A percentile compares a stretch with the other conserved stretches of the same genome.
Conservation (phyloP, 2,888 invertebrate genomes). For the Drosophila tanythrix region DNA sequence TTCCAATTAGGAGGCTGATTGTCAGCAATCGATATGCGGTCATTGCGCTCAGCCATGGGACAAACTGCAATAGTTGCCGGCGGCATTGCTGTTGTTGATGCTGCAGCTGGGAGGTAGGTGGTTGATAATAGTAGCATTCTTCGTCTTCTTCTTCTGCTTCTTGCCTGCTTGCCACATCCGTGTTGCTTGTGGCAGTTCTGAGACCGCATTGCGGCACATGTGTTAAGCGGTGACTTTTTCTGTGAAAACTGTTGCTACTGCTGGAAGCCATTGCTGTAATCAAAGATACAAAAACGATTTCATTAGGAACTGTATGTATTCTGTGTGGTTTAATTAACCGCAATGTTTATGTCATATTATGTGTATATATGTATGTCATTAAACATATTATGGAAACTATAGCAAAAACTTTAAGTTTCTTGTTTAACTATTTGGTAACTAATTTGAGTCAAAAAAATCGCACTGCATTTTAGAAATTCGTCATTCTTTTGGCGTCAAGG, state of each 20-base stretch:
- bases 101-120: slow-evolving; percentile 66
- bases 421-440: background rate
- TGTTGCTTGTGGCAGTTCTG: slow-evolving; percentile 57
- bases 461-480: background rate
- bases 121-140: slow-evolving; percentile 75
- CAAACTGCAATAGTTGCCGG: slow-evolving; percentile 56
- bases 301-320: slow-evolving; percentile 14
- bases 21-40: slow-evolving; percentile 83
- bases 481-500: background rate
- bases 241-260: slow-evolving; percentile 68
- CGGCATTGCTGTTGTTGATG: slow-evolving; percentile 43
- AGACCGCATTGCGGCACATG: slow-evolving; percentile 72
- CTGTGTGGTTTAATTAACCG: slow-evolving; percentile 1
- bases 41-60: slow-evolving; percentile 73
- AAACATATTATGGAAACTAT: background rate
- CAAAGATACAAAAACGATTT: slow-evolving; percentile 35
- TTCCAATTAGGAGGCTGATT: slow-evolving; percentile 83
- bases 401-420: background rate
- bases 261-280: slow-evolving; percentile 83
- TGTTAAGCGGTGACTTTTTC: slow-evolving; percentile 66
- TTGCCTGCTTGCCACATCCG: slow-evolving; percentile 51
- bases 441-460: background rate
- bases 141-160: slow-evolving; percentile 16
- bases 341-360: background rate
- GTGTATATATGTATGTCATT: background rate